Base-by-base conservation (phyloP, 1,140 invertebrate species). In the Triops longicaudatus region DNA sequence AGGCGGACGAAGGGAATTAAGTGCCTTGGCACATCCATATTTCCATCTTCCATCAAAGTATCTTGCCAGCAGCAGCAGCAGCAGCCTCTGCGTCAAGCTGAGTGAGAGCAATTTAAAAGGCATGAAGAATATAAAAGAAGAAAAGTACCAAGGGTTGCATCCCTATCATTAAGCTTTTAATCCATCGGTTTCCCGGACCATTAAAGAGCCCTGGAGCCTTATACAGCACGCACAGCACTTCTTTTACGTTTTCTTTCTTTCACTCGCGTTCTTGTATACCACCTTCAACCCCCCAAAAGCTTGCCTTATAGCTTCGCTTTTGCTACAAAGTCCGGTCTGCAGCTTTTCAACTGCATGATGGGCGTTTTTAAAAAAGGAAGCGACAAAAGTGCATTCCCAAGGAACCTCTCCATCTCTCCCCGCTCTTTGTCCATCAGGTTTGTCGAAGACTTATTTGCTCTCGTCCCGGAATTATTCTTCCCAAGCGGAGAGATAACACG, bases 101-200 rank as follows among this genome's bases (percentile, higher is more conserved):
- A 63, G 50, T 63, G 50, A 63, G 50, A 63, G 50, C 50, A 63
- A 63, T 63, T 63, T 63, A 63, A 63, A 63, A 63, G 50, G 50
- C 17, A 17, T n/a, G 4, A 63, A 9, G 17, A 63, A n/a, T 22
- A n/a, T n/a, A 63, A 63, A 63, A 63, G 50, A 63, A 63, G 50
- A 63, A 63, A 63, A 9, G 50, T 63, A 63, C 50, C 50, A 63
- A 63, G 50, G 50, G 50, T 63, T 63, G 50, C 50, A 63, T 63
- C 50, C 50, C 50, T 63, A 63, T 63, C 50, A 63, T 63, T 63
- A 63, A 63, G 50, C 50, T 63, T 63, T 63, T 63, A 63, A 63
- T 63, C 50, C 50, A 63, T 63, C 50, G 50, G 50, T 63, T 63
- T 63, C 50, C 50, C 22, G 50, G 50, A 22, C n/a, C 50, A 63